Conservation (phyloP, 2,113 vertebrate genomes). For the Junco hyemalis region DNA sequence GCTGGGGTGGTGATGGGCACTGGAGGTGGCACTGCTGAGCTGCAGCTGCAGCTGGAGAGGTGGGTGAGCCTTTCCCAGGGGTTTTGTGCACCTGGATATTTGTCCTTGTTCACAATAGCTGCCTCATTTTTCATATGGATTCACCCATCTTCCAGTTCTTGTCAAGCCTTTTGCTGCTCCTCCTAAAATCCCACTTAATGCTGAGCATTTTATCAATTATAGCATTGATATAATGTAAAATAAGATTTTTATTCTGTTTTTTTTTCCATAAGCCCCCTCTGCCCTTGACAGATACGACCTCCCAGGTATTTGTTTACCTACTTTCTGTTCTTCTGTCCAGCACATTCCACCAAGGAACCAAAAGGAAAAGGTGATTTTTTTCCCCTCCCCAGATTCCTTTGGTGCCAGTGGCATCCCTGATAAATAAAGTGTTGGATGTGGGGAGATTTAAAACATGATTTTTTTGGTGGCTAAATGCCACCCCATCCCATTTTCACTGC, state of each 20-base stretch:
- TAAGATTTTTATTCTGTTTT: background rate
- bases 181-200: background rate
- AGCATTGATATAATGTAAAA: background rate
- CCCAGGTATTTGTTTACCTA: background rate
- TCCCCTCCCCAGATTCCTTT: background rate
- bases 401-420: background rate
- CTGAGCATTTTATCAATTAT: background rate
- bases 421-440: background rate
- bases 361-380: background rate
- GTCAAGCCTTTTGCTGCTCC: background rate
- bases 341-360: background rate
- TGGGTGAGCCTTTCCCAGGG: background rate
- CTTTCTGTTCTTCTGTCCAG: background rate
- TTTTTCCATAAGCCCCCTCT: background rate
- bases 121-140: background rate
- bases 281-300: background rate
- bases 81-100: background rate
- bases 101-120: background rate
- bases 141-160: background rate
- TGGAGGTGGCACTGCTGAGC: background rate
- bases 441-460: background rate
- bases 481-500: background rate
- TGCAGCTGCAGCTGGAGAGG: background rate
- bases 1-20: background rate
- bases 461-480: background rate